Evolutionary conservation across 2,113 vertebrate species (phyloP), one percentile per base, ranked within the genome.

Genomic region (Irena cyanogastra): DNA sequence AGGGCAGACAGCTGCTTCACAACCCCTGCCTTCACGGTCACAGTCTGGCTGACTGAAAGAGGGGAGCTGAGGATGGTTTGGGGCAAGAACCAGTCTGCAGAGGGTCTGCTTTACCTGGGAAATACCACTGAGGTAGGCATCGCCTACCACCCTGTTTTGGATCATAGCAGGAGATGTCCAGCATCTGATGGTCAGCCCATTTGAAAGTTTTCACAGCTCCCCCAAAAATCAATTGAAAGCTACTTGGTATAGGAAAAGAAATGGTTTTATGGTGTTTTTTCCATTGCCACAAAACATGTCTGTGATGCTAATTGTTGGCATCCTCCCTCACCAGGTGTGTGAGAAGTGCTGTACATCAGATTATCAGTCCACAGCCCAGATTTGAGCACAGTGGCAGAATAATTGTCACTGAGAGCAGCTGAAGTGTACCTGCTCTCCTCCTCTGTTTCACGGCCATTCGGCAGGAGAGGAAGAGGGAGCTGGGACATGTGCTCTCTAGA

Each of bases 391-490:
- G 61, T 31, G 44, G 44, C 56, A 50, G 41, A 74, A 19, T 14
- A 54, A 27, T 39, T 30, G 44, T 63, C 63, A 7, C 5, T 0
- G 6, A 22, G 59, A 66, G 27, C 53, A 68, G 63, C 26, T 35
- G 30, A 44, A 68, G 54, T 0, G 0, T 87, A 12, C 39, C 72
- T 71, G 53, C 63, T 54, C 47, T 78, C 44, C 49, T 76, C 44
- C 49, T 57, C 39, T 33, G 27, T 80, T 53, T 33, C 53, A 19
- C 7, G 8, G 44, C 44, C 1, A 0, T 27, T 64, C 0, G 0
- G 20, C 1, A 0, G 53, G 30, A 88, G 47, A 66, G 42, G 45
- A 49, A 7, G 11, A 4, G 80, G 65, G 50, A 47, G 56, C 78
- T 50, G 71, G 59, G 18, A 59, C 21, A 11, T 61, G 59, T 20